phyloP scores from a whole-genome alignment of 2,888 invertebrate genomes.

The Agrotis clavis region DNA sequence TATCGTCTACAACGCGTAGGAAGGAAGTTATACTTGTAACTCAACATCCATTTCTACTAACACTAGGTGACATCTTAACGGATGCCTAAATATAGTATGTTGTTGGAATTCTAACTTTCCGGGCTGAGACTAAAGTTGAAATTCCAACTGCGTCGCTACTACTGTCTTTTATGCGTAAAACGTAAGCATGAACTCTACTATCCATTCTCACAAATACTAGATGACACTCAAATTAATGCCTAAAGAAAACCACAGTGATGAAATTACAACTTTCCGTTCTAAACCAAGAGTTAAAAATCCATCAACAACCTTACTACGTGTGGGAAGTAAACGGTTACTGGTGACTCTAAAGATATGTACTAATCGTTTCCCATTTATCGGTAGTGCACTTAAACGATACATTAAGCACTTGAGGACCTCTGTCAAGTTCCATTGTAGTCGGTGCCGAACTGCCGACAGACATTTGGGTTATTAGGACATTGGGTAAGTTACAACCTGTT shows the following conservation, averaged over 20 bases:
- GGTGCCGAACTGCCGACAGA: conserved; percentile 25
- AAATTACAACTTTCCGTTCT: background rate
- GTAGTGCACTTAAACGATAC: conserved; percentile 52
- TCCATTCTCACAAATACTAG: background rate
- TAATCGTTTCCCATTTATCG: conserved; percentile 46
- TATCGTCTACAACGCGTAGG: conserved; percentile 44
- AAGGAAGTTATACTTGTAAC: conserved; percentile 43
- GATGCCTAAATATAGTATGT: too few relatives aligned
- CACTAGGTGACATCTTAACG: too few relatives aligned
- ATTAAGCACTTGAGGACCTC: conserved; percentile 45
- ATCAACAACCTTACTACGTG: background rate
- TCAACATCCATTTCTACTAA: conserved; percentile 1
- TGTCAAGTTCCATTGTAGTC: conserved; percentile 32
- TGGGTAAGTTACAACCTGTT: background rate
- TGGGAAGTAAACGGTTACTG: background rate
- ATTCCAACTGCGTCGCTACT: background rate
- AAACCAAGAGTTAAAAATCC: background rate
- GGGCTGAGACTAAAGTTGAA: too few relatives aligned
- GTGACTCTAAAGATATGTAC: conserved; percentile 44
- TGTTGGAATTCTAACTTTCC: too few relatives aligned
- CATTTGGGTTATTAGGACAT: conserved; percentile 27
- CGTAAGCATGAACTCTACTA: background rate
- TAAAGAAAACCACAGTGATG: background rate
- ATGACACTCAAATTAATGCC: background rate
- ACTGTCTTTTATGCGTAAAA: background rate